Conservation (phyloP, 2,113 vertebrate species). For the Picathartes gymnocephalus region DNA sequence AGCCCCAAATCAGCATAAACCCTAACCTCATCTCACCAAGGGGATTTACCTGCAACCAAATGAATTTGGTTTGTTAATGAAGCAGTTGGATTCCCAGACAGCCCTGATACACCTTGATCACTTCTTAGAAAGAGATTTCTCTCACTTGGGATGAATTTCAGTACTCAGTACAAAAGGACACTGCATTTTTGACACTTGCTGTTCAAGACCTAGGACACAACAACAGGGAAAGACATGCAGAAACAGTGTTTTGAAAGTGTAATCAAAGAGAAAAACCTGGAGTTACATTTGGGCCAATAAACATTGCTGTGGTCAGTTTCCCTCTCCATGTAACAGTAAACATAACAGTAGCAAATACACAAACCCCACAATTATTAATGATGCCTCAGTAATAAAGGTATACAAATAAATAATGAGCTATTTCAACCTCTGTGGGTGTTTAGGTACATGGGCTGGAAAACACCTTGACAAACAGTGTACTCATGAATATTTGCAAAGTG, state of each 20-base stretch:
- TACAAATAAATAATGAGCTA: slow-evolving; percentile 2
- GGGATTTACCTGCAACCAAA: slow-evolving; percentile 53
- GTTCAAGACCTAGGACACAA: not conserved
- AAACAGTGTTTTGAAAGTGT: not conserved
- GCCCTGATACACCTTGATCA: not conserved
- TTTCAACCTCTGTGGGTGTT: not conserved
- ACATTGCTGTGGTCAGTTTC: not conserved
- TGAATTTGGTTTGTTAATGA: slow-evolving; percentile 53
- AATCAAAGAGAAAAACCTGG: not conserved
- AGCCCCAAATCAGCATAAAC: slow-evolving; percentile 53
- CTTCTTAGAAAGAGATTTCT: slow-evolving; percentile 49
- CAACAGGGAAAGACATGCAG: not conserved
- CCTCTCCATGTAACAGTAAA: not conserved
- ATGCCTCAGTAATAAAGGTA: not conserved
- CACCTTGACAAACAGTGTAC: not conserved
- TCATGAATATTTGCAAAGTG: not conserved
- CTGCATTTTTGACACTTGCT: not conserved
- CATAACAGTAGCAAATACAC: not conserved
- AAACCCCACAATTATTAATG: not conserved
- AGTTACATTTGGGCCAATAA: not conserved
- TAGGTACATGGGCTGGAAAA: not conserved
- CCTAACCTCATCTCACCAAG: slow-evolving; percentile 28
- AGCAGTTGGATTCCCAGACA: slow-evolving; percentile 35
- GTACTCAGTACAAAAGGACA: not conserved
- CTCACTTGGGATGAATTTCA: not conserved